Conservation (phyloP, 1,140 invertebrate genomes). For the Cyrtorhinus lividipennis region DNA sequence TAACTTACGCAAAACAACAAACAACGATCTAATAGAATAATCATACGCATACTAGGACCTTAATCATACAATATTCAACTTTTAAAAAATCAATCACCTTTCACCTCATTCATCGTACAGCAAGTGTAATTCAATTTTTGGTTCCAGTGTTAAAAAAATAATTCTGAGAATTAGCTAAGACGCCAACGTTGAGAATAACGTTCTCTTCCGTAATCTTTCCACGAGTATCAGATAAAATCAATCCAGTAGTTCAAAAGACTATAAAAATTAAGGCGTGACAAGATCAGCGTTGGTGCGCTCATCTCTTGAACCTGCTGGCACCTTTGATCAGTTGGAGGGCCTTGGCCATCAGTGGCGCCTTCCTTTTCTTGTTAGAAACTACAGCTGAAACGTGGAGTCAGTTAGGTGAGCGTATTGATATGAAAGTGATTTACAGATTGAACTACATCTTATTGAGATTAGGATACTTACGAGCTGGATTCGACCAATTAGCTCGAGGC, state of each 20-base stretch:
- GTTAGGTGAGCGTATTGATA: too few species aligned
- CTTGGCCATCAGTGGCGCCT: constrained; percentile 28
- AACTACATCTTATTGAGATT: too few species aligned
- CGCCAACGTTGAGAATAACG: neutral
- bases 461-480: too few species aligned
- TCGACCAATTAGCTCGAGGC: neutral
- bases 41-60: neutral
- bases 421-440: too few species aligned
- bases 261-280: neutral
- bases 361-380: constrained; percentile 29
- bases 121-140: neutral
- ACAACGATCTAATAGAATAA: neutral
- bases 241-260: neutral
- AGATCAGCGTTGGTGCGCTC: neutral
- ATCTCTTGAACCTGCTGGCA: constrained; percentile 22
- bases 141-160: neutral
- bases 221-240: neutral
- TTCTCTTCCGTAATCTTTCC: neutral
- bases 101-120: neutral
- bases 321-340: constrained; percentile 27
- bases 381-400: too few species aligned
- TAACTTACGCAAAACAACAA: neutral
- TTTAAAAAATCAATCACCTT: neutral
- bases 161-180: neutral
- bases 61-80: neutral